Evolutionary conservation across 2,888 invertebrate genomes (phyloP).

Genomic region (Tenthredo notha): DNA sequence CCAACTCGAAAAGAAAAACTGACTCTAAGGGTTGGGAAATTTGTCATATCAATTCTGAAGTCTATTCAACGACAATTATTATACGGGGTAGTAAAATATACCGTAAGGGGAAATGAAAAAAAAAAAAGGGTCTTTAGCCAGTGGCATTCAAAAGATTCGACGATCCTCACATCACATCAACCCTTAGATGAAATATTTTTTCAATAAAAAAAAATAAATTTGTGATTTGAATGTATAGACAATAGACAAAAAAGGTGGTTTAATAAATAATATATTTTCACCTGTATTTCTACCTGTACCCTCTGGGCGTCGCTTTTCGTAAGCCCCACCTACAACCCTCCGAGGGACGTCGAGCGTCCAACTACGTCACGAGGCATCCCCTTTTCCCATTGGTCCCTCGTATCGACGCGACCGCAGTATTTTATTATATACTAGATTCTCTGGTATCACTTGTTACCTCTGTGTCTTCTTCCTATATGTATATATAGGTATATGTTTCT

Average conservation of each 20-base stretch:
- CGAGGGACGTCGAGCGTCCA: conserved; percentile 73
- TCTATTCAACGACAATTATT: neutral
- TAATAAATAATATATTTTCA: neutral
- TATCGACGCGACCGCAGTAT: conserved; percentile 72
- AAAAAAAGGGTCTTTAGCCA: too few relatives aligned
- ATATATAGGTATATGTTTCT: neutral
- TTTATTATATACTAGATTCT: conserved; percentile 69
- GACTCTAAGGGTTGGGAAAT: neutral
- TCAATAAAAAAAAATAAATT: too few relatives aligned
- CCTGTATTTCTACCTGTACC: conserved; percentile 74
- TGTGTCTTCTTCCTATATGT: neutral
- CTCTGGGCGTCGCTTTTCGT: conserved; percentile 72
- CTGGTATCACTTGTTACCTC: neutral
- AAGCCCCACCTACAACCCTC: conserved; percentile 76
- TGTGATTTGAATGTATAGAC: too few relatives aligned
- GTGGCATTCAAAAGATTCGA: too few relatives aligned
- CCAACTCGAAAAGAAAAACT: conserved; percentile 55
- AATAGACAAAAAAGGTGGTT: too few relatives aligned
- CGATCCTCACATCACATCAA: too few relatives aligned
- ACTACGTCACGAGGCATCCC: conserved; percentile 72
- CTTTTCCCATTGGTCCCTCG: conserved; percentile 73
- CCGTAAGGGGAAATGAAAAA: too few relatives aligned
- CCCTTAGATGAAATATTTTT: too few relatives aligned
- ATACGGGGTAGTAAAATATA: too few relatives aligned
- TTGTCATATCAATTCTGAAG: neutral